Evolutionary conservation across 2,888 invertebrate species (phyloP).

Genomic region (Drosophila fulvimacula): DNA sequence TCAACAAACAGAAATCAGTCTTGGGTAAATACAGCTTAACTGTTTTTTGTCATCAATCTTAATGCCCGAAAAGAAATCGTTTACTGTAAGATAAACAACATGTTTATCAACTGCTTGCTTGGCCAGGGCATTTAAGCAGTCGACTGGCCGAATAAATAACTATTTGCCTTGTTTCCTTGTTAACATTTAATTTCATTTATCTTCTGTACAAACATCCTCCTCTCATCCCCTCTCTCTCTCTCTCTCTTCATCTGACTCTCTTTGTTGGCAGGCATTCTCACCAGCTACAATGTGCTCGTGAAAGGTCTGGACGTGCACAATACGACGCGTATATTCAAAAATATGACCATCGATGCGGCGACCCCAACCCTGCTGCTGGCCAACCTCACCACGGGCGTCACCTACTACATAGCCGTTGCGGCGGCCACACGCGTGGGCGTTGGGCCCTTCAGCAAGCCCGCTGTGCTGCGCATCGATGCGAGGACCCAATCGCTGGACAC

Average conservation of each 20-base stretch:
- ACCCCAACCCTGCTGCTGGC: slow-evolving; percentile 91
- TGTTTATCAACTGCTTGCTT: neutral
- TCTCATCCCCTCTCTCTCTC: neutral
- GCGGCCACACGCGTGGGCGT: slow-evolving; percentile 92
- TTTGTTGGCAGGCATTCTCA: slow-evolving; percentile 86
- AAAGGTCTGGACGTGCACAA: slow-evolving; percentile 87
- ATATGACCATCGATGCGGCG: slow-evolving; percentile 89
- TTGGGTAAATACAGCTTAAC: neutral
- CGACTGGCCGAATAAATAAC: slow-evolving; percentile 29
- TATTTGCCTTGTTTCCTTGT: slow-evolving; percentile 35
- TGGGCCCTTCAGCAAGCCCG: slow-evolving; percentile 92
- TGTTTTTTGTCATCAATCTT: slow-evolving; percentile 8
- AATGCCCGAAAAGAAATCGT: neutral
- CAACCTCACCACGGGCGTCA: slow-evolving; percentile 92
- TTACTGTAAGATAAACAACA: neutral
- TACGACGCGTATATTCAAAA: slow-evolving; percentile 87
- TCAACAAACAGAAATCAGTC: neutral
- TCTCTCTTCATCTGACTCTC: neutral
- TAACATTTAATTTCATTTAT: slow-evolving; percentile 70
- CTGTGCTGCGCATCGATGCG: slow-evolving; percentile 87
- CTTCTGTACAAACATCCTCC: slow-evolving; percentile 12
- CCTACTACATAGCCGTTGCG: slow-evolving; percentile 93
- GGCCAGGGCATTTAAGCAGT: slow-evolving; percentile 33
- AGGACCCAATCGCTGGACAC: slow-evolving; percentile 86
- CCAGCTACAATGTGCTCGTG: slow-evolving; percentile 91